phyloP scores from a whole-genome alignment of 2,113 vertebrate species.

The Gallinago undulata region DNA sequence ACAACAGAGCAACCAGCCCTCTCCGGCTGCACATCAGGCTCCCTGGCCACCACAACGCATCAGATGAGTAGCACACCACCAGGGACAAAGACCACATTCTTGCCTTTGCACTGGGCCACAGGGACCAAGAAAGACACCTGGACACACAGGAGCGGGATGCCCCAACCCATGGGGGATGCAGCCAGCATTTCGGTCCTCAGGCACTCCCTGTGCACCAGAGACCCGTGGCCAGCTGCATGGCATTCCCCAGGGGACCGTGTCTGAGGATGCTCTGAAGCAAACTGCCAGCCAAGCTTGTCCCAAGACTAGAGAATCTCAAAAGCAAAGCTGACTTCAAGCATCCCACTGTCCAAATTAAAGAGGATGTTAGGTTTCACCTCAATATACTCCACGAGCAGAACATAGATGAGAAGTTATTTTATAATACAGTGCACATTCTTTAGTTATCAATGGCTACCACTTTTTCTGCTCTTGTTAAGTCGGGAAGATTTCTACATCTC shows the following conservation, averaged over 20 bases:
- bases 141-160: not conserved
- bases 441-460: not conserved
- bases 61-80: accelerated
- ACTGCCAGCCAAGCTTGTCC: not conserved
- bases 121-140: not conserved
- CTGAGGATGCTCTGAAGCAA: not conserved
- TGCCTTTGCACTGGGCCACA: not conserved
- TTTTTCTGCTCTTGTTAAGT: not conserved
- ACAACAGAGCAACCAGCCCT: accelerated
- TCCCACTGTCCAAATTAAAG: not conserved
- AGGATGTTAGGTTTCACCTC: not conserved
- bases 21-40: accelerated
- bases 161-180: accelerated
- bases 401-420: not conserved
- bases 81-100: accelerated
- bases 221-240: not conserved
- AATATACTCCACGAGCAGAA: not conserved
- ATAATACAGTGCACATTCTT: not conserved
- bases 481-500: not conserved
- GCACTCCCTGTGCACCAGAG: not conserved
- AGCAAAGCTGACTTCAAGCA: not conserved
- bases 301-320: not conserved
- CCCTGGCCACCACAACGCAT: accelerated
- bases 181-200: not conserved
- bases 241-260: not conserved